Evolutionary conservation across 2,113 vertebrate species (phyloP).

Genomic region (Zapus hudsonius): DNA sequence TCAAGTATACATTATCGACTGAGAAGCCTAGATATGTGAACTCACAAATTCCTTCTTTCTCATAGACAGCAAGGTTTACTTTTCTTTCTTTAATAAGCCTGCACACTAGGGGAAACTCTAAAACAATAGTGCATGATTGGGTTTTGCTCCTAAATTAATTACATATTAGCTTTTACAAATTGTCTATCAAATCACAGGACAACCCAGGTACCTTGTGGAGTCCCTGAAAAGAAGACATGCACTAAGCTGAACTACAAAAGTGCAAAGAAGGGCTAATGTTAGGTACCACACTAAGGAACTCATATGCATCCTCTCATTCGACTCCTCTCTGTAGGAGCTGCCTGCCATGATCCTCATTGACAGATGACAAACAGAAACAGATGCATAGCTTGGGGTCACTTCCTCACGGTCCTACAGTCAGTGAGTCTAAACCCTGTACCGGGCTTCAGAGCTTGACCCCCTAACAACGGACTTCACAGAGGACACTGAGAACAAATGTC

Average conservation of each 20-base stretch:
- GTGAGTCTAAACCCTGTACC: neutral
- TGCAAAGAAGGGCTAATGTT: neutral
- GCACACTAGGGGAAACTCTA: slow-evolving; percentile 53
- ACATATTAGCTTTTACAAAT: slow-evolving; percentile 65
- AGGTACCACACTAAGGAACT: neutral
- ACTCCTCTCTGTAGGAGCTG: neutral
- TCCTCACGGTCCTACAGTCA: neutral
- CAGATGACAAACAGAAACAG: neutral
- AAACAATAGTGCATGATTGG: slow-evolving; percentile 59
- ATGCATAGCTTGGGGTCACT: neutral
- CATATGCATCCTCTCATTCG: neutral
- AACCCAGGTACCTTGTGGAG: slow-evolving; percentile 59
- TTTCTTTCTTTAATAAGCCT: slow-evolving; percentile 42
- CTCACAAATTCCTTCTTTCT: neutral
- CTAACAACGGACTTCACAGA: neutral
- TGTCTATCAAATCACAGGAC: slow-evolving; percentile 70
- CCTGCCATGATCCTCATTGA: neutral
- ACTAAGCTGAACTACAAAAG: neutral
- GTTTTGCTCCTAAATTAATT: slow-evolving; percentile 75
- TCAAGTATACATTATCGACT: neutral
- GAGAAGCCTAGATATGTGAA: neutral
- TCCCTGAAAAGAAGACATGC: neutral
- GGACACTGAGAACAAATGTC: neutral
- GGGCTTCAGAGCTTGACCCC: neutral
- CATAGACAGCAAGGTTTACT: neutral